Evolutionary conservation across 1,140 invertebrate species (phyloP), one percentile per base, ranked within the genome.

Genomic region (Ceratina australensis): DNA sequence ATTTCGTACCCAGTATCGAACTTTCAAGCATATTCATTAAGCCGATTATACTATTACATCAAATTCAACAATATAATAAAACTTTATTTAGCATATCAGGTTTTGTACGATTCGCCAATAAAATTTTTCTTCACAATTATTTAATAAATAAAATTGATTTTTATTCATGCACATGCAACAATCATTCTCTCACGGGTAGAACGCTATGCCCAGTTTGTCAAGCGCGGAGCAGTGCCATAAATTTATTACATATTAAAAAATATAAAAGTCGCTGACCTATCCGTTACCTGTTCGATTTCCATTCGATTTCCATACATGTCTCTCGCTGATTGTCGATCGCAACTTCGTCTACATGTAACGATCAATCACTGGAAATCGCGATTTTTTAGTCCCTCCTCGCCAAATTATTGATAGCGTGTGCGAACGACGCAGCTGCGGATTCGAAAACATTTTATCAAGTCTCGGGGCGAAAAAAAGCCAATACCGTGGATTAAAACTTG

Each of bases 401-500:
- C 20, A 42, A 72, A 72, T 72, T 61, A 49, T 72, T 28, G 56
- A 71, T 61, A 61, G 42, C 42, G 57, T 49, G 16, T 49, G 50
- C 13, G 50, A 61, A 71, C n/a, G 20, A 33, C n/a, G 20, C 56
- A 47, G 33, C 56, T 71, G 54, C 54, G 26, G 20, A 26, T 26
- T 47, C 15, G 68, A 28, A 68, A 69, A 66, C 52, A 24, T 72
- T 71, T 59, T 59, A 71, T 59, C 54, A 57, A 33, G 8, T 28
- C 20, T 5, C 28, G 28, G 20, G 33, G 33, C 33, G 33, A 42
- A 42, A 20, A 22, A 69, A 56, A 69, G 28, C 52, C 67, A 56
- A 69, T 57, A 56, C 52, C 68, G 54, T 42, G 54, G 54, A 71
- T 71, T 71, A 57, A 71, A 69, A 56, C 26, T 33, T 42, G 28